Base-by-base conservation (phyloP, 2,113 vertebrate species). In the Oryzias javanicus region DNA sequence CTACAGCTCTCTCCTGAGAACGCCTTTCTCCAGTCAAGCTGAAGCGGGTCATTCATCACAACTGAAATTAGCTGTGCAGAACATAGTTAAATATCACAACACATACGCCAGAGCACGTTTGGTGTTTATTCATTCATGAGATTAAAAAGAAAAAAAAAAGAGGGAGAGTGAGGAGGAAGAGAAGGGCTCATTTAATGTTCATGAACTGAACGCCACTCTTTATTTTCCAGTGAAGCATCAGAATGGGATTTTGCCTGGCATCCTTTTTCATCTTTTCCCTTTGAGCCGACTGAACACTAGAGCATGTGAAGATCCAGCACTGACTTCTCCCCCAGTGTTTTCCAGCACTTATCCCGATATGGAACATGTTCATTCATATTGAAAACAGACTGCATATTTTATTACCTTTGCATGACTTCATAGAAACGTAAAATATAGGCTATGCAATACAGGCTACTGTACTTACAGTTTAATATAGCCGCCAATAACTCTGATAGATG, bases 121-220 rank as follows among this genome's bases (percentile, higher is more conserved):
- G 8, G 35, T 10, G 35, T 35, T 35, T 35, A 35, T 35, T 35
- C 35, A 35, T 35, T 35, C 35, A 35, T 35, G 35, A 35, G 35
- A 35, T 35, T 35, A 35, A 35, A 35, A 35, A 35, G 35, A 35
- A 35, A 35, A 27, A 27, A 27, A 1, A 27, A 27, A 35, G 35
- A 13, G 45, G 49, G 10, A 51, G 24, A 50, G 20, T 58, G 40
- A 46, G 16, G 16, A 7, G 6, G 47, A 24, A 60, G 27, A 27
- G 27, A 19, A 46, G 41, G 66, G 42, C 40, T 72, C 53, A 80
- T 82, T 67, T 72, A 78, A 74, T 77, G 72, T 83, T 85, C 24
- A 70, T 76, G 59, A 81, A 71, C 54, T 58, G 25, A 60, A 51
- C 50, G 41, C 56, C 59, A 18, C 40, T 68, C 20, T 68, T 20